A percentile compares a stretch with the other conserved stretches of the same genome.
phyloP scores from a whole-genome alignment of 2,797 vertebrate genomes.

The Falco cherrug region DNA sequence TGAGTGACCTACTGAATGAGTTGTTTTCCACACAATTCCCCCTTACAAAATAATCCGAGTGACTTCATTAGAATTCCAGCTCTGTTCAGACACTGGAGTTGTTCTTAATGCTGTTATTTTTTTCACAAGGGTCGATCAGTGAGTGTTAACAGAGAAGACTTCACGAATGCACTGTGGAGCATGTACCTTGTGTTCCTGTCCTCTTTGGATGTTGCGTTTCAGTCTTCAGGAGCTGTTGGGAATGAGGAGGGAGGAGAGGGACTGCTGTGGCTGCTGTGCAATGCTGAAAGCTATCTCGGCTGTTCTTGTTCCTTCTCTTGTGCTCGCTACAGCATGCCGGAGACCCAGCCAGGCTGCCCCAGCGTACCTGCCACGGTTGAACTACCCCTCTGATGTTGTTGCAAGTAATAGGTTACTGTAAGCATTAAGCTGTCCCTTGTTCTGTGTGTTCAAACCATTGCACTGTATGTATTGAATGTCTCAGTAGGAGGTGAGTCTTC shows the following conservation, averaged over 20 bases:
- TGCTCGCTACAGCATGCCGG: neutral
- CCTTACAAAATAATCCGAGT: neutral
- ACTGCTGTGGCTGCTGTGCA: neutral
- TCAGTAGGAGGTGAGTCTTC: rapidly evolving
- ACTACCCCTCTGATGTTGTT: neutral
- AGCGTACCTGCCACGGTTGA: neutral
- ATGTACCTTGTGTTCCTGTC: neutral
- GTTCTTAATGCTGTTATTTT: neutral
- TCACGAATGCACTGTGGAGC: rapidly evolving
- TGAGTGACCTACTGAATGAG: neutral
- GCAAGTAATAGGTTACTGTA: rapidly evolving
- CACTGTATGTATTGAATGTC: rapidly evolving
- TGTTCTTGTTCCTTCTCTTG: neutral
- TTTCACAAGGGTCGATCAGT: neutral
- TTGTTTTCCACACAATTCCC: slow-evolving; percentile 24
- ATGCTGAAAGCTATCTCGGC: neutral
- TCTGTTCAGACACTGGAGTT: neutral
- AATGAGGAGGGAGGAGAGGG: neutral
- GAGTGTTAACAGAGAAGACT: neutral
- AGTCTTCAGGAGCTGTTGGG: neutral
- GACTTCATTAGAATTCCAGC: neutral
- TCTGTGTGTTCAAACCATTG: neutral
- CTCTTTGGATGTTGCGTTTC: neutral
- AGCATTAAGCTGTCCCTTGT: neutral
- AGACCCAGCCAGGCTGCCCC: neutral